phyloP scores from a whole-genome alignment of 2,888 invertebrate species.

The Cheilosia soror region DNA sequence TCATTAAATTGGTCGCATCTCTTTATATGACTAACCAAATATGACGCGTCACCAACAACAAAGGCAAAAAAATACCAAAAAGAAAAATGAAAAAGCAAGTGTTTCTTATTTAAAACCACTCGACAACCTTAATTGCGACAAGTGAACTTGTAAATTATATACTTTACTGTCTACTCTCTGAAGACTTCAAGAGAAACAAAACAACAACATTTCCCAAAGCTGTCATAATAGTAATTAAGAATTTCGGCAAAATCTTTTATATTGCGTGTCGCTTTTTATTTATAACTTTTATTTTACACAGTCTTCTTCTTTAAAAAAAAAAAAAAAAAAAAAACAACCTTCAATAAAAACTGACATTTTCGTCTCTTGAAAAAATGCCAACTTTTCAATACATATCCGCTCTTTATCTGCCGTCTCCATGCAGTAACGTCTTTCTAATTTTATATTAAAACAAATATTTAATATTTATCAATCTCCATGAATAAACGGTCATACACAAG shows the following conservation, averaged over 20 bases:
- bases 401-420: conserved; percentile 9
- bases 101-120: too few relatives aligned
- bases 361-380: conserved; percentile 39
- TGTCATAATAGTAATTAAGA: conserved; percentile 25
- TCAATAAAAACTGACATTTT: conserved; percentile 38
- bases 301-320: conserved; percentile 9
- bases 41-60: too few relatives aligned
- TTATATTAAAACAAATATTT: conserved; percentile 10
- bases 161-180: too few relatives aligned
- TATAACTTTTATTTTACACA: conserved; percentile 22
- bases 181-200: neutral
- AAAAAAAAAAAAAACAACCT: too few relatives aligned
- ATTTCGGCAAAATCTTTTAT: neutral
- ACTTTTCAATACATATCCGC: neutral
- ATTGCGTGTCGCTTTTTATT: conserved; percentile 17
- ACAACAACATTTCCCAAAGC: neutral
- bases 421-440: conserved; percentile 21
- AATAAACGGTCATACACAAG: neutral
- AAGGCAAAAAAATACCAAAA: too few relatives aligned
- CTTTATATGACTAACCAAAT: too few relatives aligned
- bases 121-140: too few relatives aligned
- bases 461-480: neutral
- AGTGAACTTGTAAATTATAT: too few relatives aligned
- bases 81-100: too few relatives aligned
- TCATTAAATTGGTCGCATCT: too few relatives aligned